phyloP scores from a whole-genome alignment of 2,113 vertebrate genomes.

The Sander lucioperca region DNA sequence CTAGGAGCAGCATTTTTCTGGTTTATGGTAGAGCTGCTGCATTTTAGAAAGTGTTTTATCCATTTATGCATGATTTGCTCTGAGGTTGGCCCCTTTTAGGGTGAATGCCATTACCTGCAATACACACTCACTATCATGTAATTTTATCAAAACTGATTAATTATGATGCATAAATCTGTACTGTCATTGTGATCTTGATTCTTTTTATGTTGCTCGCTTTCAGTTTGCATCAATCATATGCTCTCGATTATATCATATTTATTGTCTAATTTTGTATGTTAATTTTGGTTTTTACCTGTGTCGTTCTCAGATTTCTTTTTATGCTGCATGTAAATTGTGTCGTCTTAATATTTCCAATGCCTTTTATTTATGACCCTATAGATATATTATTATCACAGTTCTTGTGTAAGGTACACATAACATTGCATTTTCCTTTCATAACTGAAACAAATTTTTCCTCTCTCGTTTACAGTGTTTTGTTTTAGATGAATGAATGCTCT shows the following conservation, averaged over 20 bases:
- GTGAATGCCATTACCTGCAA: slow-evolving; percentile 6
- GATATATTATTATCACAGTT: background rate
- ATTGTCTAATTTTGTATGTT: background rate
- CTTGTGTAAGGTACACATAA: background rate
- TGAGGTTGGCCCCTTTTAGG: slow-evolving; percentile 8
- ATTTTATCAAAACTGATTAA: background rate
- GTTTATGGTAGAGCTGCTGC: slow-evolving; percentile 22
- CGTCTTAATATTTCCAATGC: too few relatives aligned
- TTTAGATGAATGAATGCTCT: slow-evolving; percentile 26
- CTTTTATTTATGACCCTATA: background rate
- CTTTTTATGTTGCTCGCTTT: background rate
- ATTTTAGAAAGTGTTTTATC: slow-evolving; percentile 32
- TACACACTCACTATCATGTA: background rate
- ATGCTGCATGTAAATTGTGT: background rate
- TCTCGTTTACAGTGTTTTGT: slow-evolving; percentile 3
- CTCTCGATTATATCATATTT: background rate
- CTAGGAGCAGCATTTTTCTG: slow-evolving; percentile 22
- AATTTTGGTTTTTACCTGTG: background rate
- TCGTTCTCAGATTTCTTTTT: background rate
- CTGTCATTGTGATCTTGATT: slow-evolving; percentile 3
- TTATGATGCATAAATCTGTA: background rate
- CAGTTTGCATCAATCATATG: background rate
- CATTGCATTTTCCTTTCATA: background rate
- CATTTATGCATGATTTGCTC: background rate
- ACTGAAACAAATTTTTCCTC: background rate